phyloP scores from a whole-genome alignment of 2,888 invertebrate genomes.

The Candidula unifasciata region DNA sequence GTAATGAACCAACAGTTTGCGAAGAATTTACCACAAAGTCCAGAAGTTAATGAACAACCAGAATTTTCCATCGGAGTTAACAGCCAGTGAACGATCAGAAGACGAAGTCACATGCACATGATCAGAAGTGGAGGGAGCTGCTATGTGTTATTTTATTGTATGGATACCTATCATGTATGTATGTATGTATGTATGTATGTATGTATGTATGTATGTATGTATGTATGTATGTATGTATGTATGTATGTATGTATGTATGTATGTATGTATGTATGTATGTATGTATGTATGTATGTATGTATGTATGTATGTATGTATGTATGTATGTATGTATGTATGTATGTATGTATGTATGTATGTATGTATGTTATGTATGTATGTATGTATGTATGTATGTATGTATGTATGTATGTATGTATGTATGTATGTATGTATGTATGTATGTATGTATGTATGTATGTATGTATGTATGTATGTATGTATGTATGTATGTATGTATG shows the following conservation, averaged over 20 bases:
- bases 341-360: conserved; percentile 8
- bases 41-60: too few species aligned
- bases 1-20: too few species aligned
- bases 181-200: not conserved
- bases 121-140: too few species aligned
- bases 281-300: conserved; percentile 8
- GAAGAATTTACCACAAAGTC: too few species aligned
- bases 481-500: conserved; percentile 2
- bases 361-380: conserved; percentile 8
- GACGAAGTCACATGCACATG: too few species aligned
- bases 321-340: conserved; percentile 8
- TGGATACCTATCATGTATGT: not conserved
- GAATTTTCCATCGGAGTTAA: too few species aligned
- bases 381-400: conserved; percentile 12
- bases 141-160: too few species aligned
- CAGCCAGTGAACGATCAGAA: too few species aligned
- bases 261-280: conserved; percentile 1
- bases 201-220: not conserved
- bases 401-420: not conserved
- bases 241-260: conserved; percentile 17
- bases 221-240: conserved; percentile 2
- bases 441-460: not conserved
- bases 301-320: conserved; percentile 8
- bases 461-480: conserved; percentile 4
- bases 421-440: not conserved